Base-by-base conservation (phyloP, 1,140 invertebrate species). In the Streblospio benedicti region DNA sequence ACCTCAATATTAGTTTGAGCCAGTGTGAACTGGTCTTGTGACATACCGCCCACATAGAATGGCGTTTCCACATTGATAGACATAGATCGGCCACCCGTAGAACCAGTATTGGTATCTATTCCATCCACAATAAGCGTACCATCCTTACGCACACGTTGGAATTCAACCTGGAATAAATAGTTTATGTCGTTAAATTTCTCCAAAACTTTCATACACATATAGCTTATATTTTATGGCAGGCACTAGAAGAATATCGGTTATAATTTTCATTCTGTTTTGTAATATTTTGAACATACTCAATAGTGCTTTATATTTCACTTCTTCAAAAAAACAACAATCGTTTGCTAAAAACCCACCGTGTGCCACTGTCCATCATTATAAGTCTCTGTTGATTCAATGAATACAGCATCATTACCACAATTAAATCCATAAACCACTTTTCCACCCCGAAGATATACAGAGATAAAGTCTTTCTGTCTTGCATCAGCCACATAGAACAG, bases 301-400 rank as follows among this genome's bases (percentile, higher is more conserved):
- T n/a, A 0, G 4, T 18, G 58, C 20, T 41, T 18, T 41, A 31
- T 41, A 18, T n/a, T n/a, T n/a, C n/a, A n/a, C n/a, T n/a, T n/a
- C n/a, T n/a, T n/a, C n/a, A n/a, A n/a, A n/a, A n/a, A n/a, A n/a
- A n/a, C n/a, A n/a, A n/a, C n/a, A n/a, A n/a, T n/a, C n/a, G n/a
- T n/a, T n/a, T n/a, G n/a, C n/a, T n/a, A n/a, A n/a, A n/a, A n/a
- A n/a, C n/a, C n/a, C 55, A 76, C 73, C 0, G 80, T 84, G 71
- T 98, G 94, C 94, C 93, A 97, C 33, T 85, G 70, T 6, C 86
- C 86, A 73, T 97, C 92, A 66, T 91, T 87, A 59, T 91, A 86
- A 12, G 76, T 68, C 18, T 66, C 50, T 5, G 53, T 30, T 23
- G 66, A 65, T 1, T 74, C 70, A 0, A 94, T 72, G 0, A 78